Evolutionary conservation across 2,797 vertebrate species (phyloP).

Genomic region (Pempheris klunzingeri): DNA sequence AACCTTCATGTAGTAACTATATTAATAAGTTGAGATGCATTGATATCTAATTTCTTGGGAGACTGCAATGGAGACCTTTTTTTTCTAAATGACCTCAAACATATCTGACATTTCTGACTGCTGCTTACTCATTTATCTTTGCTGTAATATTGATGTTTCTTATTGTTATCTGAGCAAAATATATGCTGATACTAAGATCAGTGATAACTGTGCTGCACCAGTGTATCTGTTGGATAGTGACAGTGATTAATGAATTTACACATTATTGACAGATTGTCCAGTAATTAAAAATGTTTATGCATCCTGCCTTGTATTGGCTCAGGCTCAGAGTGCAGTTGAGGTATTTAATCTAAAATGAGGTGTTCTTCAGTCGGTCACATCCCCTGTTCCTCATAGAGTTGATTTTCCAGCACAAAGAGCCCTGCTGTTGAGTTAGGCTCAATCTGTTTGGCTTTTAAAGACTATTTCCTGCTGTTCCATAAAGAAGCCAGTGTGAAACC

Average conservation of each 20-base stretch:
- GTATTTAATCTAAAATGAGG: slow-evolving; percentile 25
- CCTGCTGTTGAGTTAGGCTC: slow-evolving; percentile 32
- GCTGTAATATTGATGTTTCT: neutral
- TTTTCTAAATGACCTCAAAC: neutral
- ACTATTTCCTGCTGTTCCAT: slow-evolving; percentile 60
- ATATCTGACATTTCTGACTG: neutral
- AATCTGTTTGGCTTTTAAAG: slow-evolving; percentile 52
- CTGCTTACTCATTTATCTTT: no score
- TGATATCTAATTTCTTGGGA: no score
- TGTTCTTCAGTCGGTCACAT: slow-evolving; percentile 10
- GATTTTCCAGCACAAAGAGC: slow-evolving; percentile 48
- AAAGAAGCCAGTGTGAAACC: slow-evolving; percentile 63
- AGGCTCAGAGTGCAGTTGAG: slow-evolving; percentile 2
- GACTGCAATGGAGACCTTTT: no score
- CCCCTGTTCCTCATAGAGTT: slow-evolving; percentile 13
- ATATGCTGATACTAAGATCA: neutral
- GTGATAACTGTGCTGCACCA: neutral
- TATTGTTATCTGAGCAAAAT: neutral
- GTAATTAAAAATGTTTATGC: neutral
- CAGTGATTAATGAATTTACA: neutral
- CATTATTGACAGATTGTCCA: neutral
- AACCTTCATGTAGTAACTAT: neutral
- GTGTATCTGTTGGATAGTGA: neutral
- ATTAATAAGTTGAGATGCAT: neutral
- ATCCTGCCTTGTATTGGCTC: neutral